Base-by-base conservation (phyloP, 2,113 vertebrate species). In the Lophura nycthemera region DNA sequence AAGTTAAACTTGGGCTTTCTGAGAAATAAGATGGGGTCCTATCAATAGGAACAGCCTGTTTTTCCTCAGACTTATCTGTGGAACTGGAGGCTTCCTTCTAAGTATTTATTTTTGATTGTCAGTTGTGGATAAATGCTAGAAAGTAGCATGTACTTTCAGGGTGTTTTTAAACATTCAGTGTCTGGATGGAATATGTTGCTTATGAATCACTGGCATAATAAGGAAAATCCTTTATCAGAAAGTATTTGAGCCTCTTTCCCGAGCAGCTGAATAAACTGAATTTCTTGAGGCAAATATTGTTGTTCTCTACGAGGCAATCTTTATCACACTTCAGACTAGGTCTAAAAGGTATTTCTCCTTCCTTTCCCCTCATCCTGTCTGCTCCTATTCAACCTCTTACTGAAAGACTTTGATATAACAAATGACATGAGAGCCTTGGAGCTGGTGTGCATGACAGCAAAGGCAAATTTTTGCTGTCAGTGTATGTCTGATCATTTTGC, bases 211-310 rank as follows among this genome's bases (percentile, higher is more conserved):
- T 5, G 4, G 2, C 34, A 25, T 52, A 38, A 8, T 30, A 52
- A 89, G 52, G 67, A 92, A 88, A 91, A 88, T 6, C 38, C 8
- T 17, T 78, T 96, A 88, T 92, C 90, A 65, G 57, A 81, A 90
- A 71, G 42, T 56, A 60, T 67, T 85, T 0, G 6, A 92, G 57
- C 11, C 52, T 78, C 61, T 86, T 93, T 93, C 93, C 90, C 84
- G 83, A 90, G 80, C 93, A 93, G 92, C 92, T 95, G 93, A 96
- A 90, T 88, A 95, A 94, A 92, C 86, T 83, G 32, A 36, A 36
- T 90, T 96, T 90, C 88, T 86, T 78, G 65, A 90, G 57, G 57
- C 80, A 93, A 90, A 94, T 90, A 81, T 81, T 95, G 57, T 95
- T 92, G 29, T 88, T 71, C 36, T 6, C 7, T 71, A 63, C 52